These are phyloP conservation scores for Taurulus bubalis DNA, from an alignment of 2,113 vertebrate species.

Conservation along the genomic window DNA sequence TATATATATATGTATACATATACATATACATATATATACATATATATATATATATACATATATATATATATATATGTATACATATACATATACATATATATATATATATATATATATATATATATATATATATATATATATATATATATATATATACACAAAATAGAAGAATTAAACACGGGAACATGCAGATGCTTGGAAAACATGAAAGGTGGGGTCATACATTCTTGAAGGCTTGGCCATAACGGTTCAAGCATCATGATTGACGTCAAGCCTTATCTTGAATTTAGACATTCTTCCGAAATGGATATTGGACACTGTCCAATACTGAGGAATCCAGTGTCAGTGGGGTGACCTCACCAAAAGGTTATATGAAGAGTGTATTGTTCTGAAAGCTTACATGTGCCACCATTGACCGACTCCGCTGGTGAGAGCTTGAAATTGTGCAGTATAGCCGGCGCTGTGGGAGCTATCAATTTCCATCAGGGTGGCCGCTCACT, in stretches of 20 bases:
- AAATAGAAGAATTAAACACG: not conserved
- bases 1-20: too few relatives aligned
- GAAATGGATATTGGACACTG: not conserved
- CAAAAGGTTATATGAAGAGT: conserved; percentile 19
- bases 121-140: too few relatives aligned
- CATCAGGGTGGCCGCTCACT: conserved; percentile 70
- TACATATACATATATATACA: too few relatives aligned
- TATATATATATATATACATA: too few relatives aligned
- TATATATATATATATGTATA: too few relatives aligned
- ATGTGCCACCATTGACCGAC: conserved; percentile 18
- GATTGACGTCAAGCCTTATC: too few relatives aligned
- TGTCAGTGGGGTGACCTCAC: conserved; percentile 19
- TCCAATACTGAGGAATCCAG: conserved; percentile 7
- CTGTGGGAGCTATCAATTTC: conserved; percentile 72
- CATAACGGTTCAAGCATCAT: not conserved
- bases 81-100: too few relatives aligned
- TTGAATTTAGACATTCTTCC: not conserved
- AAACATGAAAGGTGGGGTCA: not conserved
- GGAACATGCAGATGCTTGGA: not conserved
- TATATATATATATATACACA: too few relatives aligned
- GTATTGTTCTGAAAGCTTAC: conserved; percentile 30
- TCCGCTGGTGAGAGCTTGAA: conserved; percentile 47
- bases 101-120: too few relatives aligned
- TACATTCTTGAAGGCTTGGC: too few relatives aligned
- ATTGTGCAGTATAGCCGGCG: conserved; percentile 58